Evolutionary conservation across 2,888 invertebrate genomes (phyloP).

Genomic region (Plagodis pulveraria): DNA sequence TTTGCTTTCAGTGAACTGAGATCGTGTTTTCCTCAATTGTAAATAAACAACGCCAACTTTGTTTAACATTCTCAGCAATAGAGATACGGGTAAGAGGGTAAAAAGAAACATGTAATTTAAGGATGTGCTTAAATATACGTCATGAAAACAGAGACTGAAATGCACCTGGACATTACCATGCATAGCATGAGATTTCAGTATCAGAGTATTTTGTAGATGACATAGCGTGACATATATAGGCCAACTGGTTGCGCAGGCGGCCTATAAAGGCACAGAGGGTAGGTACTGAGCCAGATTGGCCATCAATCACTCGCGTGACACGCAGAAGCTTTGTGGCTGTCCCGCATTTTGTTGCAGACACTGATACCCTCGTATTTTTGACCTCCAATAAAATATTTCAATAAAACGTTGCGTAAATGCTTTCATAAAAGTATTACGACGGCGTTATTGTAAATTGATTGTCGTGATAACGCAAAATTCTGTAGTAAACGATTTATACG

Average conservation of each 20-base stretch:
- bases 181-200: not conserved
- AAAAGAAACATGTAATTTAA: no score
- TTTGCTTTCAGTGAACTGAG: constrained; percentile 34
- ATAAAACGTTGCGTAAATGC: constrained; percentile 27
- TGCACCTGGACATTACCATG: no score
- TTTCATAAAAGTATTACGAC: constrained; percentile 14
- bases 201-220: constrained; percentile 33
- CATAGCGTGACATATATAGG: constrained; percentile 49
- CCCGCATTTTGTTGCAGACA: constrained; percentile 61
- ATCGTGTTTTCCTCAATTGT: constrained; percentile 5
- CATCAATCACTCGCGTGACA: constrained; percentile 78
- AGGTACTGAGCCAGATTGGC: constrained; percentile 45
- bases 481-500: not conserved
- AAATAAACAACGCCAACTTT: no score
- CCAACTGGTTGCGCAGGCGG: constrained; percentile 58
- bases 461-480: constrained; percentile 21
- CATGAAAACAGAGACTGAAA: no score
- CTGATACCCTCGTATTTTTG: constrained; percentile 58
- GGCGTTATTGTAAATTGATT: constrained; percentile 18
- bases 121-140: no score
- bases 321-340: constrained; percentile 65
- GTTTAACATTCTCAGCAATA: no score
- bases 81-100: no score
- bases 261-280: constrained; percentile 56
- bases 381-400: constrained; percentile 48